Base-by-base conservation (phyloP, 2,888 invertebrate species). In the Fabriciana adippe region DNA sequence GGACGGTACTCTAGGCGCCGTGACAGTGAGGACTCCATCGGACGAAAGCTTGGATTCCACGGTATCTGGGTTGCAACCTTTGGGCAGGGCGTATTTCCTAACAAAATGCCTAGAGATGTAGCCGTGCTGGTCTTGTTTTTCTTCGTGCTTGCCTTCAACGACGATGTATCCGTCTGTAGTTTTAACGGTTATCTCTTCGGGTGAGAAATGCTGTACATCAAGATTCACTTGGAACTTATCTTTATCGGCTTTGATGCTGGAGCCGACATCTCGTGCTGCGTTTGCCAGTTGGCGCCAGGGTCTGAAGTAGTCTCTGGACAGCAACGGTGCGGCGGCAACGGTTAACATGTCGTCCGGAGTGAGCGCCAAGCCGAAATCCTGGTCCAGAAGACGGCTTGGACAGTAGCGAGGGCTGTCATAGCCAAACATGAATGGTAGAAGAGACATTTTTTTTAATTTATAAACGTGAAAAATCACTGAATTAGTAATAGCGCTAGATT, bases 121-220 rank as follows among this genome's bases (percentile, higher is more conserved):
- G 0, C 97, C 96, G 76, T 96, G 95, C 47, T 95, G 94, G 74
- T 96, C 96, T 72, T 94, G 94, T 75, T 95, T 95, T 75, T 97
- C 97, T 76, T 96, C 96, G 78, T 97, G 97, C 79, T 95, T 96
- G 0, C 95, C 97, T 83, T 97, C 96, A 15, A 96, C 93, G 0
- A 96, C 92, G 11, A 97, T 93, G 57, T 85, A 93, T 55, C 95
- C 94, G 66, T 96, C 95, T 0, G 94, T 92, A 0, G 95, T 95
- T 82, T 96, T 97, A 0, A 97, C 96, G 0, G 94, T 93, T 45
- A 97, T 94, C 84, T 97, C 97, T 54, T 95, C 94, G 0, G 97
- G 97, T 6, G 94, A 89, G 77, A 96, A 97, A 75, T 96, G 95
- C 70, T 95, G 95, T 0, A 97, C 96, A 77, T 97, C 96, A 70